Conservation (phyloP, 2,113 vertebrate genomes). For the Chionodraco myersi region DNA sequence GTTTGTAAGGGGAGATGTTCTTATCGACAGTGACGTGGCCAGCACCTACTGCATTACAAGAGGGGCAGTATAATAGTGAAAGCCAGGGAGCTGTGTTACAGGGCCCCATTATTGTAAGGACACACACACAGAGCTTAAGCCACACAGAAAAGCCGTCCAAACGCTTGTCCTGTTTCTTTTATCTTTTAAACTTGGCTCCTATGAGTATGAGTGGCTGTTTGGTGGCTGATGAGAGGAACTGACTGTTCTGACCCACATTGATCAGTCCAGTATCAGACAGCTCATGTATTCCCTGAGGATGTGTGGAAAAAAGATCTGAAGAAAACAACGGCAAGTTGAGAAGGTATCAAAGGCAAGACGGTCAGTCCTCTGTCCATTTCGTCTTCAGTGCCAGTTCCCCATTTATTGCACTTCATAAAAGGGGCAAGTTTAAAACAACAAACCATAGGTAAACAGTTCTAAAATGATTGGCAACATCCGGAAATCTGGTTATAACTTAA, state of each 20-base stretch:
- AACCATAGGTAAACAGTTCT: neutral
- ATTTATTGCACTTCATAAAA: constrained; percentile 14
- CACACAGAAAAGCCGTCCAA: constrained; percentile 18
- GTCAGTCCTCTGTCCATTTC: neutral
- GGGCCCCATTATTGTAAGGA: neutral
- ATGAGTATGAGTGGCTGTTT: constrained; percentile 23
- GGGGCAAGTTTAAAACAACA: neutral
- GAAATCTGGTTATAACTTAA: neutral
- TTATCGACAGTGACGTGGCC: constrained; percentile 43
- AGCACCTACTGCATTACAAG: constrained; percentile 24
- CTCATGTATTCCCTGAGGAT: constrained; percentile 16
- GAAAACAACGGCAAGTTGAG: neutral
- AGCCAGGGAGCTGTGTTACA: constrained; percentile 29
- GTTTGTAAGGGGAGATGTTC: constrained; percentile 45
- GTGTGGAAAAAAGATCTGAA: constrained; percentile 8
- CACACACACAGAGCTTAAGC: constrained; percentile 27
- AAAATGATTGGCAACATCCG: neutral
- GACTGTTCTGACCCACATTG: neutral
- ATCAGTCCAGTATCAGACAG: neutral
- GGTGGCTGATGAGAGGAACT: constrained; percentile 12
- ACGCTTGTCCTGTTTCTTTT: constrained; percentile 10
- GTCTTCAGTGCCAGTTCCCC: neutral
- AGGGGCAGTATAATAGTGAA: neutral
- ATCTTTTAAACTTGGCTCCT: constrained; percentile 8
- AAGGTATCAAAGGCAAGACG: neutral